phyloP scores from a whole-genome alignment of 2,113 vertebrate genomes.

The Zingel zingel region DNA sequence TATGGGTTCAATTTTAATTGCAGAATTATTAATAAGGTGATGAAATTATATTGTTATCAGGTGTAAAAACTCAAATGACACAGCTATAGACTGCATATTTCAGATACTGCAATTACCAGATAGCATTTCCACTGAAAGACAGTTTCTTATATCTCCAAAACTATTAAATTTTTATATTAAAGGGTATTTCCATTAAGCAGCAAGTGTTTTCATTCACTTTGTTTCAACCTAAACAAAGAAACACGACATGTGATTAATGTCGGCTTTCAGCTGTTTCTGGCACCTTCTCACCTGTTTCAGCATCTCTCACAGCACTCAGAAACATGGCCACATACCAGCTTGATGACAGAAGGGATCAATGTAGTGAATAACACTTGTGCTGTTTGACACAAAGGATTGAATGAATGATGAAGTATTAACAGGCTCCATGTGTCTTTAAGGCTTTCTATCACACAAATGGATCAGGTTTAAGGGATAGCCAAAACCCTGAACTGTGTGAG shows the following conservation, averaged over 20 bases:
- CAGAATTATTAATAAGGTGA: not conserved
- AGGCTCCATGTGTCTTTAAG: conserved; percentile 56
- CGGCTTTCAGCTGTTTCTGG: conserved; percentile 57
- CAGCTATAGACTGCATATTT: not conserved
- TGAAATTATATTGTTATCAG: conserved; percentile 13
- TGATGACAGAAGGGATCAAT: conserved; percentile 58
- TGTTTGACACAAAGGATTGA: conserved; percentile 35
- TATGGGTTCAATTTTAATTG: conserved; percentile 1
- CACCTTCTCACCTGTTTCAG: conserved; percentile 61
- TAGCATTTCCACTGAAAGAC: not conserved
- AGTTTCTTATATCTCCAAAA: not conserved
- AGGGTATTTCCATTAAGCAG: not conserved
- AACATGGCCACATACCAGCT: conserved; percentile 40
- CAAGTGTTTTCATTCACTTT: not conserved
- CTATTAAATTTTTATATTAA: not conserved
- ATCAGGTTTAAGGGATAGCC: conserved; percentile 53
- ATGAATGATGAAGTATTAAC: conserved; percentile 75
- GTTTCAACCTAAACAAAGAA: not conserved
- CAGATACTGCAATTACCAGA: conserved; percentile 9
- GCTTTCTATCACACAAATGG: conserved; percentile 62
- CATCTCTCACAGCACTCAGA: conserved; percentile 29
- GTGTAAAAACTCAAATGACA: conserved; percentile 13
- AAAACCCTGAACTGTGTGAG: conserved; percentile 47
- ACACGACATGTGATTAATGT: conserved; percentile 40
- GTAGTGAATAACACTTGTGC: conserved; percentile 24